These are phyloP conservation scores for Procapra przewalskii DNA, from an alignment of 2,113 vertebrate species.

Conservation along the genomic window DNA sequence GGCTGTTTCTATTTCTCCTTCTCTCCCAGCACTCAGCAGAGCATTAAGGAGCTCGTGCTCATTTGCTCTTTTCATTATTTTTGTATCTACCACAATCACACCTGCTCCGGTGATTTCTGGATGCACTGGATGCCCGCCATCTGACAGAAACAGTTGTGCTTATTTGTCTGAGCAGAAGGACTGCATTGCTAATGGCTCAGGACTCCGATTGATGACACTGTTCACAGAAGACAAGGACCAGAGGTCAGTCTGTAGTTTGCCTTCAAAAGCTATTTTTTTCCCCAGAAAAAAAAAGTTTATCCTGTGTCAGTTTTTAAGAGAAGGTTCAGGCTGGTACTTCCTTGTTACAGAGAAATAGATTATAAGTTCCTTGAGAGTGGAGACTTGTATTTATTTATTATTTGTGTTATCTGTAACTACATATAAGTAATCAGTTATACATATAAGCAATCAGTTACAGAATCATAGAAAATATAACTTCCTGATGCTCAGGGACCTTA, in stretches of 20 bases:
- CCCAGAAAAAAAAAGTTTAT: background rate
- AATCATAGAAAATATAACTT: background rate
- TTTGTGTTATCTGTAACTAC: background rate
- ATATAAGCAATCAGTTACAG: background rate
- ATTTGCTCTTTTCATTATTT: slow-evolving; percentile 25
- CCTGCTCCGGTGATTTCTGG: slow-evolving; percentile 26
- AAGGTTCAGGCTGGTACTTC: background rate
- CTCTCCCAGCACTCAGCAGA: background rate
- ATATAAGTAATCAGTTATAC: background rate
- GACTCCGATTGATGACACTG: background rate
- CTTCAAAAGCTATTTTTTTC: background rate
- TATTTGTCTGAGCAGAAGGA: slow-evolving; percentile 26
- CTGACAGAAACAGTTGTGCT: slow-evolving; percentile 26
- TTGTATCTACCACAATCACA: slow-evolving; percentile 1
- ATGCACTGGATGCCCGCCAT: background rate
- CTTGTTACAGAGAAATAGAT: background rate
- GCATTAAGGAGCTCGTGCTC: background rate
- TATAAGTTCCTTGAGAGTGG: background rate
- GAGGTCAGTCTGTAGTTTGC: background rate
- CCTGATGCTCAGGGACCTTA: background rate
- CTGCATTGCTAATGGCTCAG: background rate
- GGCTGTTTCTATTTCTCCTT: background rate
- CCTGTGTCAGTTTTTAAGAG: background rate
- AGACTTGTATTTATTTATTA: background rate
- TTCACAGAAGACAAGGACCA: background rate